phyloP scores from a whole-genome alignment of 2,888 invertebrate species.

The Tipula lateralis region DNA sequence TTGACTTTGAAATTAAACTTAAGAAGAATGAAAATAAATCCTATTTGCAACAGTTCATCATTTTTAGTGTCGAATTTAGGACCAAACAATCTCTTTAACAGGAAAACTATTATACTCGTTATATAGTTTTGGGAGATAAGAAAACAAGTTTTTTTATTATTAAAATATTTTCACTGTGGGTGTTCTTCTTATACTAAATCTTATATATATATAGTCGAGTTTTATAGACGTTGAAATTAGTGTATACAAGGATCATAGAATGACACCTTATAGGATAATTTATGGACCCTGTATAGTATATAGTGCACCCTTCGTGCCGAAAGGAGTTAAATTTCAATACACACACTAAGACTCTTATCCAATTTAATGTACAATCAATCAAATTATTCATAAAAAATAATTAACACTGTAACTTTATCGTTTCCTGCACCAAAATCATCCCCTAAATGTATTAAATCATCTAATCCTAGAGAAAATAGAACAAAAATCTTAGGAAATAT shows the following conservation, averaged over 20 bases:
- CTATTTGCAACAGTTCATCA: slow-evolving; percentile 29
- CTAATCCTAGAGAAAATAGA: background rate
- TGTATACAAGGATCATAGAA: background rate
- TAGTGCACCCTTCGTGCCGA: background rate
- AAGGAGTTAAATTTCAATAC: background rate
- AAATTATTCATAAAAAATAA: slow-evolving; percentile 24
- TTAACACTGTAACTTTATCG: slow-evolving; percentile 24
- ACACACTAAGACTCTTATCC: background rate
- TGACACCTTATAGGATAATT: background rate
- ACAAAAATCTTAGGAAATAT: background rate
- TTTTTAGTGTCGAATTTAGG: slow-evolving; percentile 14
- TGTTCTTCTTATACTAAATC: background rate
- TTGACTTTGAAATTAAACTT: background rate
- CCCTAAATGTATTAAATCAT: background rate
- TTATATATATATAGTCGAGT: background rate
- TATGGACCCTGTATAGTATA: background rate
- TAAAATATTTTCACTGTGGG: background rate
- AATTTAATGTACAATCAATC: slow-evolving; percentile 24
- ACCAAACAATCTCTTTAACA: slow-evolving; percentile 7
- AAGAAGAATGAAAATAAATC: slow-evolving; percentile 14
- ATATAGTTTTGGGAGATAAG: background rate
- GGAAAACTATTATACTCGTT: background rate
- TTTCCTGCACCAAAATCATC: background rate
- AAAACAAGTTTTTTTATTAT: background rate
- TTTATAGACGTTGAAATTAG: background rate